Base-by-base conservation (phyloP, 2,797 vertebrate genomes). In the Scleropages formosus region DNA sequence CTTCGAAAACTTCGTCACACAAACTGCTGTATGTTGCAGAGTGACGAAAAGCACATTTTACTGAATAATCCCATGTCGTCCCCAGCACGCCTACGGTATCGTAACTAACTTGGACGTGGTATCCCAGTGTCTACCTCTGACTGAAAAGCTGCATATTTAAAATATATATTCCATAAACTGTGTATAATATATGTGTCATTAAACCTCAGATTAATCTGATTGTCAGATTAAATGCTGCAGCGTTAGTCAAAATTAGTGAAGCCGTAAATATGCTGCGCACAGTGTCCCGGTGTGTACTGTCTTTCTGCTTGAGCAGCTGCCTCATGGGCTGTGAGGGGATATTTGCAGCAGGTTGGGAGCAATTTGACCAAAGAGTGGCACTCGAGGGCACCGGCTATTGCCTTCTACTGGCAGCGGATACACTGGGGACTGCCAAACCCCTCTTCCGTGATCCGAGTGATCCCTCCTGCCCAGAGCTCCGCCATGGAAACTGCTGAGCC, bases 401-500 rank as follows among this genome's bases (percentile, higher is more conserved):
- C 83, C 74, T 64, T 82, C 85, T 88, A 78, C 86, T 87, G 84
- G 84, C 85, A 88, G 85, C 16, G 24, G 22, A 62, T 84, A 85
- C 85, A 82, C 72, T 64, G 85, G 83, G 84, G 89, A 78, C 79
- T 87, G 84, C 82, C 86, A 72, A 72, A 72, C 71, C 27, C 56
- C n/a, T 72, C 71, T 60, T 60, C 71, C 71, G 39, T 72, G 71
- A 72, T 39, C 31, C 26, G 56, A 46, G 71, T 72, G 71, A 91
- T 82, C 85, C 80, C 87, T 92, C 91, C 90, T 92, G 89, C 85
- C 85, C 91, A 18, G 71, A 61, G 71, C 3, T 26, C 27, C 88
- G 90, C 81, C 13, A 78, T 1, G 86, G 87, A 91, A 92, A 91
- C 82, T 89, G 92, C 91, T 92, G 91, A 91, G 88, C 77, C 80